phyloP scores from a whole-genome alignment of 2,113 vertebrate species.

The Pygoscelis antarcticus region DNA sequence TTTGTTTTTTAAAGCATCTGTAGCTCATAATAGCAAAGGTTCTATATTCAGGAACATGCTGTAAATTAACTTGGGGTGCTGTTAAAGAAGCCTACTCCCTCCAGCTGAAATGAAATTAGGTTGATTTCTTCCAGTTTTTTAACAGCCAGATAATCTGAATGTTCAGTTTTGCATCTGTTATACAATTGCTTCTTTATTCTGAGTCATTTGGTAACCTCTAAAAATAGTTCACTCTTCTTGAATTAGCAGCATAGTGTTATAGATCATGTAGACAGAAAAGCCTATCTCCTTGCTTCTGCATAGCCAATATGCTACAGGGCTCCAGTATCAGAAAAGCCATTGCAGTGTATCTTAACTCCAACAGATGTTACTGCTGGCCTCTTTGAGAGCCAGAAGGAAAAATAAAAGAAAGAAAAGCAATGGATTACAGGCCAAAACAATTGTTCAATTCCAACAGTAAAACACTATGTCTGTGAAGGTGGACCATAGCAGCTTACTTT shows the following conservation, averaged over 20 bases:
- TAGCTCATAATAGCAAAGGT: neutral
- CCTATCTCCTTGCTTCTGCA: neutral
- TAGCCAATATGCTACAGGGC: neutral
- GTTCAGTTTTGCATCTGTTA: conserved; percentile 29
- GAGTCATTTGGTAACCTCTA: conserved; percentile 34
- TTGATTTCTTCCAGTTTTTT: neutral
- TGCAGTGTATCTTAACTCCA: neutral
- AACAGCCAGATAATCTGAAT: neutral
- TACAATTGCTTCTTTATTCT: conserved; percentile 30
- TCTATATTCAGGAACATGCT: neutral
- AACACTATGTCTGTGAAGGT: neutral
- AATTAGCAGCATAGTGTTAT: conserved; percentile 33
- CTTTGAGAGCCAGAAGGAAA: neutral
- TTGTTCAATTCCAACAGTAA: neutral
- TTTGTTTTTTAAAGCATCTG: neutral
- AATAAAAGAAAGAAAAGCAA: neutral
- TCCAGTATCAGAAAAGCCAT: neutral
- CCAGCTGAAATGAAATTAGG: neutral
- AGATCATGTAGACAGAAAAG: conserved; percentile 51
- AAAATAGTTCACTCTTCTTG: conserved; percentile 47
- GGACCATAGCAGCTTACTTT: neutral
- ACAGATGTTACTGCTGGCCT: conserved; percentile 23
- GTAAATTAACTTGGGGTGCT: neutral
- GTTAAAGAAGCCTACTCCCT: neutral
- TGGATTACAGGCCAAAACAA: neutral